Percentiles rank a stretch among this genome's conserved stretches.
These are phyloP conservation scores for Notoglanidium macrostoma DNA, from an alignment of 2,797 vertebrate species.

Conservation along the genomic window DNA sequence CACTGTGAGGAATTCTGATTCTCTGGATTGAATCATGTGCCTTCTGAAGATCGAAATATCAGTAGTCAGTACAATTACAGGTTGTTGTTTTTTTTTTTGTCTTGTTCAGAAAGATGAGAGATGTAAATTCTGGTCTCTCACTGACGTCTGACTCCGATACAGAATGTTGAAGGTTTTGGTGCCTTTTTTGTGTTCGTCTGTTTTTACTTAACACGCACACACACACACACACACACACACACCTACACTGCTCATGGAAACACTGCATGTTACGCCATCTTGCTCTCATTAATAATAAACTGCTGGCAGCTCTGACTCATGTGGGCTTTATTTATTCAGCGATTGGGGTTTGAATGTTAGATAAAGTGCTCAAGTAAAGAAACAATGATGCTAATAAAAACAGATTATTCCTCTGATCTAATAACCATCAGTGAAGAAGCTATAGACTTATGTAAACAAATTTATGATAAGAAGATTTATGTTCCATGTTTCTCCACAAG, in stretches of 20 bases:
- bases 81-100: background rate
- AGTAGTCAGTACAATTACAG: background rate
- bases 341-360: background rate
- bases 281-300: slow-evolving; percentile 70
- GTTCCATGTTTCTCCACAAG: slow-evolving; percentile 6
- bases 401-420: background rate
- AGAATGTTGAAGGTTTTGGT: slow-evolving; percentile 36
- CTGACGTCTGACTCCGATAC: slow-evolving; percentile 19
- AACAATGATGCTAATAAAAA: background rate
- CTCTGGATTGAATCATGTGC: slow-evolving; percentile 10
- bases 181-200: slow-evolving; percentile 21
- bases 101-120: background rate
- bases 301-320: slow-evolving; percentile 78
- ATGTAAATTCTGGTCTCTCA: background rate
- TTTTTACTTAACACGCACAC: slow-evolving; percentile 9
- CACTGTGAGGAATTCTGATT: background rate
- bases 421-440: background rate
- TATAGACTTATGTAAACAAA: background rate
- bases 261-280: slow-evolving; percentile 49
- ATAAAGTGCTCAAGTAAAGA: background rate
- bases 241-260: slow-evolving; percentile 44
- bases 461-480: background rate
- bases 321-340: slow-evolving; percentile 40
- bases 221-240: slow-evolving; percentile 9
- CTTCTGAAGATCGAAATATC: slow-evolving; percentile 12